Percentiles rank a stretch among this genome's conserved stretches.
Evolutionary conservation across 2,888 invertebrate species (phyloP).

Genomic region (Platycheirus albimanus): DNA sequence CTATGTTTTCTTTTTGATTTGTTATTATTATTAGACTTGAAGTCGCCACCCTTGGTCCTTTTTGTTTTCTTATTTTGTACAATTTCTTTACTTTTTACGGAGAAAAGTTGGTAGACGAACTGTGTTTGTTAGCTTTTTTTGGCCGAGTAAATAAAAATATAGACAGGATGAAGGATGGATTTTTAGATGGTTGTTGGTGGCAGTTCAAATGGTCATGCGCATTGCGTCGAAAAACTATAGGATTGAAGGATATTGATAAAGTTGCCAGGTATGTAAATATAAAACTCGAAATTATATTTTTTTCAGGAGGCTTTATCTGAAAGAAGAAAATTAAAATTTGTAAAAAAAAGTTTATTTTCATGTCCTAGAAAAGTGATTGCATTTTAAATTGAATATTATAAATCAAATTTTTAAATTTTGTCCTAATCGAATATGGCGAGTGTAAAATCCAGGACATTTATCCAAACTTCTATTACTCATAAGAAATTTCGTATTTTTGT

Average conservation of each 20-base stretch:
- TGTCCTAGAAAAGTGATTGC: too few relatives aligned
- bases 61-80: slow-evolving; percentile 4
- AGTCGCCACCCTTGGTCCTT: slow-evolving; percentile 5
- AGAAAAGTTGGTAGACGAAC: slow-evolving; percentile 32
- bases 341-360: too few relatives aligned
- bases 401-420: too few relatives aligned
- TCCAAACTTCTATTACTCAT: too few relatives aligned
- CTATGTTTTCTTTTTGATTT: neutral
- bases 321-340: too few relatives aligned
- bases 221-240: neutral
- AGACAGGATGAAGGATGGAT: slow-evolving; percentile 64
- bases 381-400: too few relatives aligned
- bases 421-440: too few relatives aligned
- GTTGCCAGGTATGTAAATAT: slow-evolving; percentile 53
- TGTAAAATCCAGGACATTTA: too few relatives aligned
- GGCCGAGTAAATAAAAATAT: slow-evolving; percentile 73
- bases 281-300: neutral
- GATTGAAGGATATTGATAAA: slow-evolving; percentile 50
- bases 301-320: too few relatives aligned
- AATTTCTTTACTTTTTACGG: slow-evolving; percentile 11
- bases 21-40: slow-evolving; percentile 15
- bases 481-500: too few relatives aligned
- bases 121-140: slow-evolving; percentile 66
- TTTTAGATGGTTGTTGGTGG: slow-evolving; percentile 43
- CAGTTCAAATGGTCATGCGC: slow-evolving; percentile 60